Conservation (phyloP, 2,113 vertebrate species). For the Stictonetta naevosa region DNA sequence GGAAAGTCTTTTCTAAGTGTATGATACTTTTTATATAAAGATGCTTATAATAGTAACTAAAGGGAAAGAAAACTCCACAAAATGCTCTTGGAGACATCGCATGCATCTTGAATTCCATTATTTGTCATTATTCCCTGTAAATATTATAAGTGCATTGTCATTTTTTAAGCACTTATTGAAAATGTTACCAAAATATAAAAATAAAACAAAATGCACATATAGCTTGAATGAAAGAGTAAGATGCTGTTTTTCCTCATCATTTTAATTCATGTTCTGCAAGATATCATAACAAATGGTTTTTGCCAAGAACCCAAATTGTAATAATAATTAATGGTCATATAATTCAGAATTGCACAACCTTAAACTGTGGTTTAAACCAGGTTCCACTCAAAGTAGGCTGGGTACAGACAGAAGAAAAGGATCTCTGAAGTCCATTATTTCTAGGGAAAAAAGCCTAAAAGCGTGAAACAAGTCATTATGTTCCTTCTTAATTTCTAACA, state of each 20-base stretch:
- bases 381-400: not conserved
- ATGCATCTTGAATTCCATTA: not conserved
- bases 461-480: not conserved
- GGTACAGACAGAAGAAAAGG: not conserved
- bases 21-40: not conserved
- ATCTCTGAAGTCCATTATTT: not conserved
- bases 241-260: not conserved
- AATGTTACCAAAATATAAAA: not conserved
- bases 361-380: not conserved
- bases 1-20: not conserved
- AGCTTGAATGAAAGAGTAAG: not conserved
- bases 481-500: not conserved
- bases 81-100: not conserved
- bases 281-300: not conserved
- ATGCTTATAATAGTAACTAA: not conserved
- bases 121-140: not conserved
- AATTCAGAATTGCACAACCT: not conserved
- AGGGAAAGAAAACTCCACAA: not conserved
- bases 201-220: not conserved
- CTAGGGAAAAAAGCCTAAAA: not conserved
- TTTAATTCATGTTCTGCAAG: not conserved
- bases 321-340: not conserved
- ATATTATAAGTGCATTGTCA: not conserved
- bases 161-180: not conserved
- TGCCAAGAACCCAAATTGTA: not conserved